phyloP scores from a whole-genome alignment of 2,888 invertebrate species.

The Melipona beecheii region DNA sequence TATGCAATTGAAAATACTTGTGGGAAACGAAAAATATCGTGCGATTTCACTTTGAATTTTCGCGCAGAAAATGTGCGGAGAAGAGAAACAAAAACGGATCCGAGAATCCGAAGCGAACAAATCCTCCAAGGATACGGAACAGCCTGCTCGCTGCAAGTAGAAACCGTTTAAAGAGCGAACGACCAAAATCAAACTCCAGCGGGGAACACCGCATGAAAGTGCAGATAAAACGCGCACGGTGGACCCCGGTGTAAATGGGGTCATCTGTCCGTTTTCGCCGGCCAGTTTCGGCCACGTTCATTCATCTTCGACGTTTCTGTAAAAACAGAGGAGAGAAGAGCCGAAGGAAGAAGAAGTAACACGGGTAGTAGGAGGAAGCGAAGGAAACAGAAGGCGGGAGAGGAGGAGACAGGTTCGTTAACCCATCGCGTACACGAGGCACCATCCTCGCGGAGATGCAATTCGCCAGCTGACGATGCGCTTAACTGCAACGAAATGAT shows the following conservation, averaged over 20 bases:
- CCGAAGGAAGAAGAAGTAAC: background rate
- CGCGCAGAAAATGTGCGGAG: background rate
- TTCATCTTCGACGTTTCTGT: slow-evolving; percentile 59
- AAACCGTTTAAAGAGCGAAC: background rate
- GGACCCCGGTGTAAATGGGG: slow-evolving; percentile 23
- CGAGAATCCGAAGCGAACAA: background rate
- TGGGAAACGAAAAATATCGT: background rate
- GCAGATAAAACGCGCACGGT: background rate
- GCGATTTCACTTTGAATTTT: background rate
- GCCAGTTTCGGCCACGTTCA: slow-evolving; percentile 50
- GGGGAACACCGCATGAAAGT: background rate
- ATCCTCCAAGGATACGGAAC: background rate
- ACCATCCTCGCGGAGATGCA: slow-evolving; percentile 74
- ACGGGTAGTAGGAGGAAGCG: slow-evolving; percentile 4
- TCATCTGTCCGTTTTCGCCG: slow-evolving; percentile 34
- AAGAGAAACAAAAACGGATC: background rate
- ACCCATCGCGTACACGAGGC: slow-evolving; percentile 57
- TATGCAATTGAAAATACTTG: background rate
- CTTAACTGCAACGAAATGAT: slow-evolving; percentile 71
- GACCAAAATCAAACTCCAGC: background rate
- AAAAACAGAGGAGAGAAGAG: background rate
- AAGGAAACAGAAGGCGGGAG: slow-evolving; percentile 25
- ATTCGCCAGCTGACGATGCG: slow-evolving; percentile 81
- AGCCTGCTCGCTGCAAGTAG: no score
- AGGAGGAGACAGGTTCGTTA: slow-evolving; percentile 64